These are phyloP conservation scores for Ooceraea biroi DNA, from an alignment of 1,140 invertebrate species.

Conservation along the genomic window DNA sequence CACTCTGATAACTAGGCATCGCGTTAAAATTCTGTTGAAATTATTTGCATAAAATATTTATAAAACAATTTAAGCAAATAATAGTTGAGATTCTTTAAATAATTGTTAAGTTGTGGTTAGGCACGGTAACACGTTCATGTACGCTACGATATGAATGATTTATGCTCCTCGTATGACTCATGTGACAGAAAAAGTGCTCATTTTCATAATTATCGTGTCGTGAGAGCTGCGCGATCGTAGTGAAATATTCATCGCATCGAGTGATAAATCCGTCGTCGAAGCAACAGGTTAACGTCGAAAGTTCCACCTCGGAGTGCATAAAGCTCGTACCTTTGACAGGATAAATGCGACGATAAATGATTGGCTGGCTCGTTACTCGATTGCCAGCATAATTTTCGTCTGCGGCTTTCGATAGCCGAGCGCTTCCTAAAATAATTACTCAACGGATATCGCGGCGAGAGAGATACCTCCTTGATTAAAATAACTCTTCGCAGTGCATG, in stretches of 20 bases:
- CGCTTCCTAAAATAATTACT: slow-evolving; percentile 46
- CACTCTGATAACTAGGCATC: no score
- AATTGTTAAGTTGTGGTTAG: neutral
- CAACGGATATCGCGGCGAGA: neutral
- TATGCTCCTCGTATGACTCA: no score
- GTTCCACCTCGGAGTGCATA: slow-evolving; percentile 52
- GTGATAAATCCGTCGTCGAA: slow-evolving; percentile 70
- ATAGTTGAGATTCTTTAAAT: slow-evolving; percentile 1
- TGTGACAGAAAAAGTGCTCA: neutral
- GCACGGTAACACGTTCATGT: neutral
- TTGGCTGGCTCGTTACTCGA: slow-evolving; percentile 61
- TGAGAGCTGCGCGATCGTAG: slow-evolving; percentile 33
- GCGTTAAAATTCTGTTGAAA: no score
- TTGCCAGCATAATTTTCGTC: slow-evolving; percentile 29
- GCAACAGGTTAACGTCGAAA: slow-evolving; percentile 75
- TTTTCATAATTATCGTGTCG: slow-evolving; percentile 56
- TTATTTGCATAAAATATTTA: no score
- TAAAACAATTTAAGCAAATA: no score
- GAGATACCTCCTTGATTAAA: neutral
- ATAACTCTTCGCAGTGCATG: no score
- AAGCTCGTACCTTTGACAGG: slow-evolving; percentile 55
- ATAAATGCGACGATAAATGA: slow-evolving; percentile 66
- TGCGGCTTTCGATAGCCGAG: slow-evolving; percentile 9
- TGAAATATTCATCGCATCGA: slow-evolving; percentile 74
- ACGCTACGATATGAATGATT: neutral